These are phyloP conservation scores for Dinoponera quadriceps DNA, from an alignment of 1,140 invertebrate genomes.

Conservation along the genomic window DNA sequence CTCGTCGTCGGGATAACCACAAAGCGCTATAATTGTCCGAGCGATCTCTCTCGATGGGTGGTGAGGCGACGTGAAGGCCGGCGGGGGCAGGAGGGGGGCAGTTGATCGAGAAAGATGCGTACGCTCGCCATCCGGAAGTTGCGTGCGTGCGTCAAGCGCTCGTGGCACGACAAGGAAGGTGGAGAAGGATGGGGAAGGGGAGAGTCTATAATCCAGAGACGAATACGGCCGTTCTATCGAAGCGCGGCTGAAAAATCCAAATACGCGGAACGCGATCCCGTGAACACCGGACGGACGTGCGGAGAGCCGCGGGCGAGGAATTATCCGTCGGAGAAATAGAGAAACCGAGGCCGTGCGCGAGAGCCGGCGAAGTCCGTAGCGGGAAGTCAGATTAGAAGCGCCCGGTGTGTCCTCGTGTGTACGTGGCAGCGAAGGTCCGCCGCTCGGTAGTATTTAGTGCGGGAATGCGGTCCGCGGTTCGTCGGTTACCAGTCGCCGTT, in stretches of 20 bases:
- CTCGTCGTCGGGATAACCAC: constrained; percentile 67
- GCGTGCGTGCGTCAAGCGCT: neutral
- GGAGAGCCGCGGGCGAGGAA: neutral
- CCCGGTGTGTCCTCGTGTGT: constrained; percentile 7
- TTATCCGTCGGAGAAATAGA: constrained; percentile 4
- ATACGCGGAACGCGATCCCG: neutral
- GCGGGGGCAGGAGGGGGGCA: no score
- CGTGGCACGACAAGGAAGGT: no score
- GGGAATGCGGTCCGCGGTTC: constrained; percentile 67
- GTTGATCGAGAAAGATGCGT: neutral
- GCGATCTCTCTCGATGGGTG: constrained; percentile 57
- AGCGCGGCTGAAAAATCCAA: neutral
- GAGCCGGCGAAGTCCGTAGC: constrained; percentile 50
- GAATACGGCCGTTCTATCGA: no score
- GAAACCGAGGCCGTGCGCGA: constrained; percentile 18
- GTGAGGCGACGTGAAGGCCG: neutral
- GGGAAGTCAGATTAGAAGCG: constrained; percentile 65
- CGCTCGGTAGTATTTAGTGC: constrained; percentile 56
- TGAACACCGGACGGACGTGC: neutral
- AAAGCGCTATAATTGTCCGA: constrained; percentile 73
- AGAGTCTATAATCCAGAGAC: no score
- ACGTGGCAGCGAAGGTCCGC: constrained; percentile 14
- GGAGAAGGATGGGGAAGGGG: no score
- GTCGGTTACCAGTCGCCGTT: constrained; percentile 68
- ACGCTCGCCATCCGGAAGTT: constrained; percentile 43